Conservation (phyloP, 1,140 invertebrate species). For the Drosophila arawakana region DNA sequence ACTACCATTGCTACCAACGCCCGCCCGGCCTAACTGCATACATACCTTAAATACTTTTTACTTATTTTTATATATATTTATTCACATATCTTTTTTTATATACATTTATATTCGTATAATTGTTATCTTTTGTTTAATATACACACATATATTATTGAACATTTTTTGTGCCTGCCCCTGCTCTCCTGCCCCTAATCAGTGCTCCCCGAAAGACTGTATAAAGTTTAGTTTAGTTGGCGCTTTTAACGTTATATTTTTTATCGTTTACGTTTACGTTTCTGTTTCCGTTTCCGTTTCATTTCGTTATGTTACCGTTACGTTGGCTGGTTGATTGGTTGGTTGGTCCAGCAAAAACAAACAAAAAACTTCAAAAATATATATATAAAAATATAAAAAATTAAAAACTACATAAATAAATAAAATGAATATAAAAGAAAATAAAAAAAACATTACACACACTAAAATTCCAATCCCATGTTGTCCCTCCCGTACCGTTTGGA, state of each 20-base stretch:
- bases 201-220: conserved; percentile 40
- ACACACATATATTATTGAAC: background rate
- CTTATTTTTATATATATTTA: conserved; percentile 21
- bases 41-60: conserved; percentile 19
- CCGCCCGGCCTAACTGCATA: conserved; percentile 62
- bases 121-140: conserved; percentile 22
- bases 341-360: conserved; percentile 46
- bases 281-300: conserved; percentile 43
- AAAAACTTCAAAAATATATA: conserved; percentile 1
- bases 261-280: background rate
- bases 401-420: conserved; percentile 29
- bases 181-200: conserved; percentile 9
- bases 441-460: conserved; percentile 39
- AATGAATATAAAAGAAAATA: conserved; percentile 21
- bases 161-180: conserved; percentile 47
- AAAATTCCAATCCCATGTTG: conserved; percentile 64
- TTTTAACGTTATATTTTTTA: conserved; percentile 38
- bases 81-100: conserved; percentile 11
- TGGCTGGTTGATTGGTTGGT: conserved; percentile 64
- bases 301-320: conserved; percentile 47
- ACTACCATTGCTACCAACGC: conserved; percentile 55
- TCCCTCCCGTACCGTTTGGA: conserved; percentile 64
- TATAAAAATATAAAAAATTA: conserved; percentile 22
- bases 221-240: conserved; percentile 44
- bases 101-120: conserved; percentile 40